Evolutionary conservation across 2,797 vertebrate genomes (phyloP), one percentile per base, ranked within the genome.

Genomic region (Centroberyx gerrardi): DNA sequence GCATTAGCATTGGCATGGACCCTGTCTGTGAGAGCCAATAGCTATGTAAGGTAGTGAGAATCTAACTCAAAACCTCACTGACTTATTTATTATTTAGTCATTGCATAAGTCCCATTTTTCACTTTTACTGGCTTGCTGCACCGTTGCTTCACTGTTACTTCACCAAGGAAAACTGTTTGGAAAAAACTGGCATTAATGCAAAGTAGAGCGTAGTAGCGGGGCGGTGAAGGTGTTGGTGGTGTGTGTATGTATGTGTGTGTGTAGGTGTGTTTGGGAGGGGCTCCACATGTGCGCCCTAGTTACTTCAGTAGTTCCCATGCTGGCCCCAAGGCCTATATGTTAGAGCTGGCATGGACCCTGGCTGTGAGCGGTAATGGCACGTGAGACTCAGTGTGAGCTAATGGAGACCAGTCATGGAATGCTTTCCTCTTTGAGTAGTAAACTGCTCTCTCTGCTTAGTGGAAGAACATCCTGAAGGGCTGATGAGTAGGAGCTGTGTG

Each of bases 401-500:
- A 92, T 92, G 90, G 86, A 81, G 88, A 72, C 87, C 91, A 91
- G 91, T 80, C 83, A 64, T 52, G 74, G 91, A 90, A 88, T 85
- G 87, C 53, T 70, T 87, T 90, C 87, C 86, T 90, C 85, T 86
- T 64, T 63, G 59, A 72, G 78, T 58, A 80, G 79, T 87, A 76
- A 85, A 85, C 68, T 69, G 46, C 80, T 75, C 60, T 76, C 40
- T 85, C 60, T 9, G 2, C 75, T 31, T 27, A 56, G 79, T 61
- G 53, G 68, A 78, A 12, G 80, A 70, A 79, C 83, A 73, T 85
- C 80, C 85, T 81, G 78, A 67, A 66, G 76, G 55, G 73, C 28
- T 64, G 81, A 87, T 80, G 76, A 83, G 60, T 72, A 62, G 74
- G 33, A 44, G 22, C 12, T 18, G 51, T 67, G 9, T 29, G 14